phyloP scores from a whole-genome alignment of 2,113 vertebrate species.

The Elephantulus edwardii region DNA sequence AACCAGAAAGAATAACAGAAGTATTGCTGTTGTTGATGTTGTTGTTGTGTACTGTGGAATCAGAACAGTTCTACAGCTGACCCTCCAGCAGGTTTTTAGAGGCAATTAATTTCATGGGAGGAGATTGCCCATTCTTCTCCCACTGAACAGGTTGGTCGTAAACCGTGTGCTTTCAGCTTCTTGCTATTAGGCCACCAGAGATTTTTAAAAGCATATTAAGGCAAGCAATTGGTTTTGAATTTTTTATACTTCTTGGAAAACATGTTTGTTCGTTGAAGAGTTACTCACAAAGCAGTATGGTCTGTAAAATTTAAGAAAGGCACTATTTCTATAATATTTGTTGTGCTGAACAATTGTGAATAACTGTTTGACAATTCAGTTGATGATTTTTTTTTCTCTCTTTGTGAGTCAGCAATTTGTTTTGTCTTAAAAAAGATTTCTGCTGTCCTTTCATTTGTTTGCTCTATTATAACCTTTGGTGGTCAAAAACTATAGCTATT shows the following conservation, averaged over 20 bases:
- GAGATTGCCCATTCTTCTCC: too few relatives aligned
- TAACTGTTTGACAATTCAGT: neutral
- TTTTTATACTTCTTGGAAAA: slow-evolving; percentile 21
- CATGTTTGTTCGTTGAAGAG: neutral
- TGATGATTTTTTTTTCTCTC: neutral
- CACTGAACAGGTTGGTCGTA: too few relatives aligned
- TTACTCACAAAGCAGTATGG: neutral
- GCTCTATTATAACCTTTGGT: neutral
- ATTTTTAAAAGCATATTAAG: too few relatives aligned
- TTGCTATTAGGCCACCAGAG: too few relatives aligned
- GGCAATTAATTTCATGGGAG: too few relatives aligned
- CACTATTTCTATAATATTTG: neutral
- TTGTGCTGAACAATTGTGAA: neutral
- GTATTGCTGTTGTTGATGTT: neutral
- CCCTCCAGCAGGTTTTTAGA: too few relatives aligned
- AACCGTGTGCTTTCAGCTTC: too few relatives aligned
- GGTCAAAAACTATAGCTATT: neutral
- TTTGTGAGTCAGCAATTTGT: neutral
- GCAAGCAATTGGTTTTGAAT: neutral
- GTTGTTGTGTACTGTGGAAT: too few relatives aligned
- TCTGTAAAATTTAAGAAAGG: neutral
- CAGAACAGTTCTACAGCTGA: too few relatives aligned
- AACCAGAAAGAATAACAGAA: neutral
- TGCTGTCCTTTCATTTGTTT: neutral
- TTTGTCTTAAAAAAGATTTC: neutral